A percentile compares a stretch with the other conserved stretches of the same genome.
These are phyloP conservation scores for Coecobrya sp. DNA, from an alignment of 2,888 invertebrate species.

Conservation along the genomic window DNA sequence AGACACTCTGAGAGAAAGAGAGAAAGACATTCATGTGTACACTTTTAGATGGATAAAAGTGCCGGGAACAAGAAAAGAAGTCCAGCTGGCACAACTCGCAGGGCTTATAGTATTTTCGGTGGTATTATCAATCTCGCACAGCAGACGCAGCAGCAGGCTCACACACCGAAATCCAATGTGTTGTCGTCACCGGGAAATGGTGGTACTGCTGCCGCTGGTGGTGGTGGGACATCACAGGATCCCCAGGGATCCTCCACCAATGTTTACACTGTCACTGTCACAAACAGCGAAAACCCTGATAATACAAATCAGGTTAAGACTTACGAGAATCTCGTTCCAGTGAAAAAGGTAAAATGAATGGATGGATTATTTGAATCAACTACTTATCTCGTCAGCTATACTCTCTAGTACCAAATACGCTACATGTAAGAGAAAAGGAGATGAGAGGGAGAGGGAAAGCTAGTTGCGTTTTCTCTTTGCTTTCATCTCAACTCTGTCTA, in stretches of 20 bases:
- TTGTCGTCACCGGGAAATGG: conserved; percentile 27
- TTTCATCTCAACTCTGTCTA: too few relatives aligned
- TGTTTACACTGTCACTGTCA: conserved; percentile 77
- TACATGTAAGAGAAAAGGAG: background rate
- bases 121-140: conserved; percentile 85
- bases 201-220: background rate
- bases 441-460: background rate
- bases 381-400: conserved; percentile 37
- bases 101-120: conserved; percentile 84
- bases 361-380: conserved; percentile 41
- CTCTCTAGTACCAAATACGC: background rate
- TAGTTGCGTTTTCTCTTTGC: background rate
- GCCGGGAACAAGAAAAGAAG: conserved; percentile 83
- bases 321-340: conserved; percentile 48
- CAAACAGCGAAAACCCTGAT: conserved; percentile 61
- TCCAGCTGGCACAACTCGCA: conserved; percentile 82
- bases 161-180: conserved; percentile 59
- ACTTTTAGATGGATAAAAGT: conserved; percentile 84
- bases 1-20: background rate
- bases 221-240: conserved; percentile 57
- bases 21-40: background rate
- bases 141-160: conserved; percentile 54
- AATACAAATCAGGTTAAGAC: conserved; percentile 69
- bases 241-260: conserved; percentile 76
- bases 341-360: conserved; percentile 69